Evolutionary conservation across 30 jellyfish, hydroid and myxozoan species (phyloP).

Genomic region (Pelagia noctiluca): DNA sequence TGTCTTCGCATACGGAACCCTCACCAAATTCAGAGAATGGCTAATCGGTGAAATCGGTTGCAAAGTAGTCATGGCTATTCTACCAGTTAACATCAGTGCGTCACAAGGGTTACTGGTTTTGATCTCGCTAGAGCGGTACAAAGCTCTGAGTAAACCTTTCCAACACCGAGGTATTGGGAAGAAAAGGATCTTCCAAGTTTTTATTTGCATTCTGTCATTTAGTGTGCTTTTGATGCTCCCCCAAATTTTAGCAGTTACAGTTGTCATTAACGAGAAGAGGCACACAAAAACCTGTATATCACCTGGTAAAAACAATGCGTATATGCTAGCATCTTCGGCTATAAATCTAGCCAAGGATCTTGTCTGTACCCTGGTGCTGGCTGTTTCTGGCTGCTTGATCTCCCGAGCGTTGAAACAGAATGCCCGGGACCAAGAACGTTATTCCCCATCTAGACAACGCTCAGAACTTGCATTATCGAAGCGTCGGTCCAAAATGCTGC

Average conservation of each 20-base stretch:
- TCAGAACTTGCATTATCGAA: neutral
- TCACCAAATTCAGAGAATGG: constrained; percentile 74
- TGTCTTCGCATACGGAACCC: constrained; percentile 68
- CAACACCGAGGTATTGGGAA: neutral
- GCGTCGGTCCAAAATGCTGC: constrained; percentile 46
- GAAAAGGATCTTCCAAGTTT: neutral
- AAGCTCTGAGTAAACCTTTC: constrained; percentile 62
- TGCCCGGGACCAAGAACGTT: neutral
- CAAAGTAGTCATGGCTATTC: constrained; percentile 61
- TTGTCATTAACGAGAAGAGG: constrained; percentile 6
- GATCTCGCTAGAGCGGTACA: constrained; percentile 72
- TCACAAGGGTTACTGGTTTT: constrained; percentile 85
- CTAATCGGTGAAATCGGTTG: constrained; percentile 80
- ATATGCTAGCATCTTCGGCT: neutral
- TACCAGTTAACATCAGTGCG: constrained; percentile 65
- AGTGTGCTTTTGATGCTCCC: constrained; percentile 65
- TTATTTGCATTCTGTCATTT: constrained; percentile 17
- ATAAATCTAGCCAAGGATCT: neutral
- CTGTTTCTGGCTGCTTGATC: constrained; percentile 21
- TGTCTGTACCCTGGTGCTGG: constrained; percentile 43
- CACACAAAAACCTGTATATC: constrained; percentile 71
- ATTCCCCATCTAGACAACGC: constrained; percentile 18
- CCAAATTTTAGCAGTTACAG: constrained; percentile 35
- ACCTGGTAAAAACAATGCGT: neutral
- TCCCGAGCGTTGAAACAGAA: constrained; percentile 34